A percentile compares a stretch with the other conserved stretches of the same genome.
These are phyloP conservation scores for Coelopa pilipes DNA, from an alignment of 2,888 invertebrate genomes.

Conservation along the genomic window DNA sequence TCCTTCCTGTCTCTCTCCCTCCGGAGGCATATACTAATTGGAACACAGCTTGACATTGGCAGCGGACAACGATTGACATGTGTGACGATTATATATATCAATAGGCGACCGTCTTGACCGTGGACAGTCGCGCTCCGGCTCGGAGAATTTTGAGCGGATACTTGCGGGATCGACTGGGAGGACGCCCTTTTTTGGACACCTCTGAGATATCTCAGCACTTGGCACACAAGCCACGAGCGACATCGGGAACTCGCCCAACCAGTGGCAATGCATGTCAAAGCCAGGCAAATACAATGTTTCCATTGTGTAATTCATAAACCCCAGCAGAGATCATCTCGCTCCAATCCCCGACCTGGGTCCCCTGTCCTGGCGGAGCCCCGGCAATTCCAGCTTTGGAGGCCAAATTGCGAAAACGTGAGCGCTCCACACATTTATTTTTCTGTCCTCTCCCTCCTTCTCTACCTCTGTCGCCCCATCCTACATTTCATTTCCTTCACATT, in stretches of 20 bases:
- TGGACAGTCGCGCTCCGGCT: constrained; percentile 22
- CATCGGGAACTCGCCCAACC: neutral
- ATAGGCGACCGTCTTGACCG: constrained; percentile 19
- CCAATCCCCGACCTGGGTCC: too few species aligned
- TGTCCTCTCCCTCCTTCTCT: too few species aligned
- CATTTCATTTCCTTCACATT: too few species aligned
- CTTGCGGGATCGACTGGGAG: constrained; percentile 3
- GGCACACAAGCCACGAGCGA: too few species aligned
- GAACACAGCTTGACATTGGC: too few species aligned
- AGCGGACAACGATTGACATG: too few species aligned
- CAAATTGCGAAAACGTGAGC: neutral
- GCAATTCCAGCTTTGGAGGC: neutral
- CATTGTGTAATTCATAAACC: constrained; percentile 19
- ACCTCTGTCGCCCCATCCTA: too few species aligned
- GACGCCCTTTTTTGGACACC: neutral
- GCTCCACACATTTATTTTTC: neutral
- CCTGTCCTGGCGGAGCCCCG: neutral
- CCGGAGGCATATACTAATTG: too few species aligned
- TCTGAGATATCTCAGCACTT: neutral
- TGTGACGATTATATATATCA: neutral
- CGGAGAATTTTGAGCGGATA: constrained; percentile 10
- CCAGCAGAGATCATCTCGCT: neutral
- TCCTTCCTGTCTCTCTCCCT: too few species aligned
- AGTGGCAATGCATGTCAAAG: constrained; percentile 17
- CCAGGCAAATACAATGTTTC: constrained; percentile 13